A percentile compares a stretch with the other conserved stretches of the same genome.
These are phyloP conservation scores for Gila orcuttii DNA, from an alignment of 2,113 vertebrate species.

Conservation along the genomic window DNA sequence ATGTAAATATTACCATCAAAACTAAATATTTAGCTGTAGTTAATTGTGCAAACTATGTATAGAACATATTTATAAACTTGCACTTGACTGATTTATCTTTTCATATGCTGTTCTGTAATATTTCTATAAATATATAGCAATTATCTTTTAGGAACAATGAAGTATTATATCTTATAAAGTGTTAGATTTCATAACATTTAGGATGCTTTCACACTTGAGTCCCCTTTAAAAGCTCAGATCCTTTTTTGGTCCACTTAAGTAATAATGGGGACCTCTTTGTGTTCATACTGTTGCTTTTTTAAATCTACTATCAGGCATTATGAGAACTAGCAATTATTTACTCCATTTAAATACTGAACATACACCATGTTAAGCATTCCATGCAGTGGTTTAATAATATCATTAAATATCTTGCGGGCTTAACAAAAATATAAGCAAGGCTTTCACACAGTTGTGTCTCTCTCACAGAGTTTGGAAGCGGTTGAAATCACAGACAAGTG, in stretches of 20 bases:
- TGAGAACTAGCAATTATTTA: background rate
- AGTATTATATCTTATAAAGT: background rate
- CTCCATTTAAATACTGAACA: background rate
- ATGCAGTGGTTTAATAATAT: background rate
- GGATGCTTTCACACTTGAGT: no score
- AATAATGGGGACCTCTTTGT: no score
- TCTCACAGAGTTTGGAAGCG: no score
- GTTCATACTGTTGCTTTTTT: background rate
- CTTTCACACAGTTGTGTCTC: no score
- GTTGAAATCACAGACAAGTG: background rate
- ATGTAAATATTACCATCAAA: background rate
- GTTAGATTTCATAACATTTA: background rate
- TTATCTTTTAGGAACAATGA: background rate
- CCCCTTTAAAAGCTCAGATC: no score
- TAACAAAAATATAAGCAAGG: background rate
- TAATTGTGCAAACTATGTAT: background rate
- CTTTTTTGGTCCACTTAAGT: no score
- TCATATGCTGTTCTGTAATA: background rate
- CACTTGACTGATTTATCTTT: background rate
- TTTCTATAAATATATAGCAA: background rate
- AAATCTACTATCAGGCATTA: background rate
- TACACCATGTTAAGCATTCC: background rate
- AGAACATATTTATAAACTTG: background rate
- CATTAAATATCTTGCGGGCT: background rate
- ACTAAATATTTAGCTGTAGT: background rate